Base-by-base conservation (phyloP, 2,113 vertebrate genomes). In the Erythrocercus mccallii region DNA sequence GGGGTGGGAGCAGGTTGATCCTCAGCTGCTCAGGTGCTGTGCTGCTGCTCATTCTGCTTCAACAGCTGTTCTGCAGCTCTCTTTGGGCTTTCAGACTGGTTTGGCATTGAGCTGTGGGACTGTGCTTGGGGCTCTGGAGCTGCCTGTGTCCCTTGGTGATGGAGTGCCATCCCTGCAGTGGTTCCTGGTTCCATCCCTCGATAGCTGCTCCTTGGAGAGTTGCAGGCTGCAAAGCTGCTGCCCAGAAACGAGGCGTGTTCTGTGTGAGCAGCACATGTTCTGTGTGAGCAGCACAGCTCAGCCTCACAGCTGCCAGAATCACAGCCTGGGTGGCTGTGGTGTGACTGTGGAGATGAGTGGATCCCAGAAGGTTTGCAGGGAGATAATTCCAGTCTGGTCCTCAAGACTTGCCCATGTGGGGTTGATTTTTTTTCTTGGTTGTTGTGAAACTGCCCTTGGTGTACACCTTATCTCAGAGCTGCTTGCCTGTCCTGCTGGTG, bases 331-430 rank as follows among this genome's bases (percentile, higher is more conserved):
- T 69, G 50, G 22, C 66, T 33, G 18, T 11, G 57, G 5, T 14
- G 0, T 1, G 16, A 0, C 7, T 18, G 28, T 19, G 38, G 13
- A 23, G 81, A 12, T 13, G 4, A 10, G 22, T 37, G 57, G 6
- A 3, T 64, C 62, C 45, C 25, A 44, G 56, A 37, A 33, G 81
- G 61, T 10, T 51, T 23, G 58, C 68, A 14, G 79, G 48, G 27
- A 31, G 65, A 15, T 11, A 11, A 27, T 45, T 64, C 72, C 45
- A 38, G 28, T 21, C 44, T 42, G 37, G 31, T 81, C 37, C 37
- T 48, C n/a, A 5, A 33, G 38, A 28, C 60, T 31, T 23, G 60
- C n/a, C 2, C 1, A 6, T 3, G 38, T 7, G 25, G 22, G 31
- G 28, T 16, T 20, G 56, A 16, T 42, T 58, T 69, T 70, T 70